These are phyloP conservation scores for Mastomys natalensis DNA, from an alignment of 2,113 vertebrate species.

Conservation along the genomic window DNA sequence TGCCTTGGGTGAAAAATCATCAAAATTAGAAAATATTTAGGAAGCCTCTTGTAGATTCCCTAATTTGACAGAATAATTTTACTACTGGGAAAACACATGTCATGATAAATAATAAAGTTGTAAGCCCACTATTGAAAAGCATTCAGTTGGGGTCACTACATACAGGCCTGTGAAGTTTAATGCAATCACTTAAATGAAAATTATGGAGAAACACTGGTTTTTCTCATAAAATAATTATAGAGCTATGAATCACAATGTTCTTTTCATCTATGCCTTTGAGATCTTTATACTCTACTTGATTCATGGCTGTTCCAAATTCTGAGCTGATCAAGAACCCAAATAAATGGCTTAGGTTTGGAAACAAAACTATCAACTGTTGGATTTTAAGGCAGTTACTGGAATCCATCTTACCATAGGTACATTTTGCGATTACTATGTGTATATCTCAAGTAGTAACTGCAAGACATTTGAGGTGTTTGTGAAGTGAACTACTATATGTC, in stretches of 20 bases:
- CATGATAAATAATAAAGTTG: background rate
- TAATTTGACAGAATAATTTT: conserved; percentile 18
- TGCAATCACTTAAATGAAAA: background rate
- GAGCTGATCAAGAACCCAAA: conserved; percentile 22
- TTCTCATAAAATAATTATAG: background rate
- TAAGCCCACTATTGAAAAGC: background rate
- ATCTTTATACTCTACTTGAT: background rate
- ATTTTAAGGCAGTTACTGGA: background rate
- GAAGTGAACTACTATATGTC: too few species aligned
- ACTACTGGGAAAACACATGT: background rate
- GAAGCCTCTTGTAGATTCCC: background rate
- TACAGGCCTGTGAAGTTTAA: accelerated
- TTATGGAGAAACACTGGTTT: background rate
- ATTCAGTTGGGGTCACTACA: background rate
- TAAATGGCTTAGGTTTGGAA: background rate
- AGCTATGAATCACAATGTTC: background rate
- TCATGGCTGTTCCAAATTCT: background rate
- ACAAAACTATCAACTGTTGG: conserved; percentile 8
- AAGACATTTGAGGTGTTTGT: conserved; percentile 43
- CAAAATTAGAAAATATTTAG: background rate
- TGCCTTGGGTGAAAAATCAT: background rate
- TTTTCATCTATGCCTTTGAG: background rate
- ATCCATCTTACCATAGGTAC: background rate
- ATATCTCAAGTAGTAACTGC: background rate
- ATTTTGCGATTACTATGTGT: background rate